A percentile compares a stretch with the other conserved stretches of the same genome.
phyloP scores from a whole-genome alignment of 2,797 vertebrate species.

The Alfaro cultratus region DNA sequence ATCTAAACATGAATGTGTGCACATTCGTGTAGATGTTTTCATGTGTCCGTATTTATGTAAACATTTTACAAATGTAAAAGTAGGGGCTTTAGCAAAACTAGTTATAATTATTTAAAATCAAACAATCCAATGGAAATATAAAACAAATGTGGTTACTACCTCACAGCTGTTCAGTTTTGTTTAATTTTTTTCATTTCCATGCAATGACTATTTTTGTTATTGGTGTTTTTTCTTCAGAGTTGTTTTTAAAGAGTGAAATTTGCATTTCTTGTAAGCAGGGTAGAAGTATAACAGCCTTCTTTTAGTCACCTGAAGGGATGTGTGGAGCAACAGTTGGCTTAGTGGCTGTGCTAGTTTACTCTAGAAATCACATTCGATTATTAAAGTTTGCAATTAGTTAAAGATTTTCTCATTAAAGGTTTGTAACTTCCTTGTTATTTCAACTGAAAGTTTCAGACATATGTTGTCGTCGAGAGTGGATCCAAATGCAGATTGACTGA shows the following conservation, averaged over 20 bases:
- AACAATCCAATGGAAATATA: neutral
- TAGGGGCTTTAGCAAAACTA: neutral
- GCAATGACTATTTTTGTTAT: neutral
- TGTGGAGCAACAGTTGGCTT: neutral
- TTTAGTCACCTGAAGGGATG: neutral
- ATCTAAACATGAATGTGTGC: constrained; percentile 23
- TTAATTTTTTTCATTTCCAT: neutral
- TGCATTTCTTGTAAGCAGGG: neutral
- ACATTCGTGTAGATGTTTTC: constrained; percentile 8
- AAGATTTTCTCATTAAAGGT: neutral
- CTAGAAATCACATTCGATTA: neutral
- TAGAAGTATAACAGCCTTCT: neutral
- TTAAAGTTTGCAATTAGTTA: neutral
- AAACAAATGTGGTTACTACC: neutral
- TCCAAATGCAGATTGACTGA: too few relatives aligned
- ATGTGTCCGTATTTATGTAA: neutral
- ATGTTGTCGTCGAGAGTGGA: neutral
- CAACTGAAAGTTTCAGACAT: neutral
- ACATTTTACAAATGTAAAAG: neutral
- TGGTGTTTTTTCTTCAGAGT: neutral
- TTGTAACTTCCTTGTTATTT: neutral
- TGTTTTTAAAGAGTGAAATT: neutral
- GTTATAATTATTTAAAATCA: neutral
- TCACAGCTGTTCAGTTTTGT: neutral
- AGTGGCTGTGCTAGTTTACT: neutral